Base-by-base conservation (phyloP, 2,113 vertebrate genomes). In the Helogale parvula region DNA sequence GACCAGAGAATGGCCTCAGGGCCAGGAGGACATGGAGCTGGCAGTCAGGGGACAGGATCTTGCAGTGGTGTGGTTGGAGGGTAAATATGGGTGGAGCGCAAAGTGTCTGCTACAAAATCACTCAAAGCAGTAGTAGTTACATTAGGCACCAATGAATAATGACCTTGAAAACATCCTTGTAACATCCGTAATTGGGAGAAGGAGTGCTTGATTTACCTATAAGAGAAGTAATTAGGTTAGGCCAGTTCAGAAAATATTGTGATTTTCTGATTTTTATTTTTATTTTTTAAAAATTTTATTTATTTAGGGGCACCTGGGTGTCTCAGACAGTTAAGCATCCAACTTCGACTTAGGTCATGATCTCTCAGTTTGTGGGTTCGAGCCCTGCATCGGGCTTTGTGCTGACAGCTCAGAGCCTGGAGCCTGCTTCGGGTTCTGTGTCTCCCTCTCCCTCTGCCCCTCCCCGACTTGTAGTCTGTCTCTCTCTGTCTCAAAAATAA, bases 41-140 rank as follows among this genome's bases (percentile, higher is more conserved):
- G 63, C 16, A 4, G 0, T 35, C 2, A 2, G 19, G 16, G 23
- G 63, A 12, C 57, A 25, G 21, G 13, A 7, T 23, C 16, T 13
- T 50, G 33, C 35, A 21, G 13, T 35, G 31, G 16, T 35, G 10
- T 14, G 4, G 19, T 23, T 16, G 12, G 5, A 38, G 47, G 10
- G 21, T n/a, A 12, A 11, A 1, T 29, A 7, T 0, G 13, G 10
- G 23, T 5, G 52, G 29, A 25, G 33, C 0, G 0, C 2, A 57
- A 12, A 38, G 16, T 6, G 0, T 29, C 54, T 35, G 1, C 50
- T 4, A 2, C 31, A 21, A 25, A 82, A 86, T 8, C 10, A 35
- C 33, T 16, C 79, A 50, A 38, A 52, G 38, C 7, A n/a, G 4
- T 17, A 2, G 47, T 14, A 13, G 21, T n/a, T 47, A 89, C 69